A percentile compares a stretch with the other conserved stretches of the same genome.
phyloP scores from a whole-genome alignment of 2,797 vertebrate species.

The Clarias laeviceps region DNA sequence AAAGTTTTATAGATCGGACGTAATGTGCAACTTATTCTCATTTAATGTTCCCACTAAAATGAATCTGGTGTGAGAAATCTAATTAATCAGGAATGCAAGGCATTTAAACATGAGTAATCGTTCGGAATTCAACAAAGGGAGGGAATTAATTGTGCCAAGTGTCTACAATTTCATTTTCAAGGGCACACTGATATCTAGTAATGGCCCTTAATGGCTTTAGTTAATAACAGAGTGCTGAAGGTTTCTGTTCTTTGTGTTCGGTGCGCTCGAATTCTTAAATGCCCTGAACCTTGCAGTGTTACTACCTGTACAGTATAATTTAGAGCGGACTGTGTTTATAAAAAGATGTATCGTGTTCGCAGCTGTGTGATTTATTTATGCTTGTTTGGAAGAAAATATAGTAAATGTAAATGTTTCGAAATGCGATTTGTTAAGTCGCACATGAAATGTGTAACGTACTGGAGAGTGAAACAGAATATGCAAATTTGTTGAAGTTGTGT shows the following conservation, averaged over 20 bases:
- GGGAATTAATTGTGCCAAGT: constrained; percentile 24
- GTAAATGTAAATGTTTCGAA: not conserved
- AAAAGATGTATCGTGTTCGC: not conserved
- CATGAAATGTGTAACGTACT: not conserved
- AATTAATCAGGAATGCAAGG: constrained; percentile 16
- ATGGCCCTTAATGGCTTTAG: constrained; percentile 38
- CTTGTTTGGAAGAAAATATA: not conserved
- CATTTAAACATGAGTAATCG: constrained; percentile 35
- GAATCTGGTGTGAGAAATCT: constrained; percentile 33
- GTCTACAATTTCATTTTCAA: constrained; percentile 27
- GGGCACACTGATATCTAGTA: constrained; percentile 28
- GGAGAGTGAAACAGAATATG: not conserved
- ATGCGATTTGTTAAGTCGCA: not conserved
- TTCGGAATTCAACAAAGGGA: constrained; percentile 18
- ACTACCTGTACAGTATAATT: not conserved
- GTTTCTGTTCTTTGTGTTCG: not conserved
- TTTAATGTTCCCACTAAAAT: constrained; percentile 30
- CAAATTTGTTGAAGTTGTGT: not conserved
- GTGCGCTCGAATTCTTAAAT: constrained; percentile 1
- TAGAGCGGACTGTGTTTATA: not conserved
- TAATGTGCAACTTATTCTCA: constrained; percentile 30
- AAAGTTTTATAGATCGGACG: constrained; percentile 15
- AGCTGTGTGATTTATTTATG: not conserved
- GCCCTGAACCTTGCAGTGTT: constrained; percentile 12
- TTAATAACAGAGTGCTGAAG: constrained; percentile 20